A percentile compares a stretch with the other conserved stretches of the same genome.
Evolutionary conservation across 2,797 vertebrate genomes (phyloP).

Genomic region (Mallotus villosus): DNA sequence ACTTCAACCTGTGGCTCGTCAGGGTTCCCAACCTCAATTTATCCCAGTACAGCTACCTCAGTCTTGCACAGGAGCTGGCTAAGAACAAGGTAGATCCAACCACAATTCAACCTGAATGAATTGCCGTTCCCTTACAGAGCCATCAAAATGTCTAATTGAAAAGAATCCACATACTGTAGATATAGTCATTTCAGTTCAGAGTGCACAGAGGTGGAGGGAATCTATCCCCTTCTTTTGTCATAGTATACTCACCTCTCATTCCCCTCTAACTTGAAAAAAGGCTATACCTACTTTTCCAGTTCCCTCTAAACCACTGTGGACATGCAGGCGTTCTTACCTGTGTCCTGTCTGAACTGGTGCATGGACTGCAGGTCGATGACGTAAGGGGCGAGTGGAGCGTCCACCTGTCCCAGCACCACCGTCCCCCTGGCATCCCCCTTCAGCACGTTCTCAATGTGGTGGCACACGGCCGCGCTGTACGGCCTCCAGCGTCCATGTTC

Average conservation of each 20-base stretch:
- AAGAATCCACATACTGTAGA: no score
- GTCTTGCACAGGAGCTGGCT: constrained; percentile 2
- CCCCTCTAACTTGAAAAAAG: background rate
- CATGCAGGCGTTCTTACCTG: background rate
- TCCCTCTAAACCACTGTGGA: no score
- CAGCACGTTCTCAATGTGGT: constrained; percentile 93
- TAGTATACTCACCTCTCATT: background rate
- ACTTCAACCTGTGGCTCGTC: constrained; percentile 53
- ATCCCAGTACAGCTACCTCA: constrained; percentile 37
- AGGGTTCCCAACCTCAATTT: constrained; percentile 20
- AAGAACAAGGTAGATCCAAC: background rate
- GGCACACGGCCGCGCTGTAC: constrained; percentile 89
- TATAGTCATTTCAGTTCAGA: no score
- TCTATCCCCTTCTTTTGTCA: no score
- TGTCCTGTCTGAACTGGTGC: constrained; percentile 95
- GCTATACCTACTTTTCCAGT: no score
- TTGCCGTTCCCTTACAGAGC: no score
- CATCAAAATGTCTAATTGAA: no score
- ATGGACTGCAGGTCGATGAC: constrained; percentile 96
- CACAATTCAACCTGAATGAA: background rate
- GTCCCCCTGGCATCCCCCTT: constrained; percentile 89
- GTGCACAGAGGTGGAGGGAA: no score
- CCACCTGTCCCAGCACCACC: constrained; percentile 92
- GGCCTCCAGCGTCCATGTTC: constrained; percentile 95
- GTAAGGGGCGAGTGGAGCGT: constrained; percentile 89